Evolutionary conservation across 1,140 invertebrate genomes (phyloP), one percentile per base, ranked within the genome.

Genomic region (Brachionus asplanchnoidis): DNA sequence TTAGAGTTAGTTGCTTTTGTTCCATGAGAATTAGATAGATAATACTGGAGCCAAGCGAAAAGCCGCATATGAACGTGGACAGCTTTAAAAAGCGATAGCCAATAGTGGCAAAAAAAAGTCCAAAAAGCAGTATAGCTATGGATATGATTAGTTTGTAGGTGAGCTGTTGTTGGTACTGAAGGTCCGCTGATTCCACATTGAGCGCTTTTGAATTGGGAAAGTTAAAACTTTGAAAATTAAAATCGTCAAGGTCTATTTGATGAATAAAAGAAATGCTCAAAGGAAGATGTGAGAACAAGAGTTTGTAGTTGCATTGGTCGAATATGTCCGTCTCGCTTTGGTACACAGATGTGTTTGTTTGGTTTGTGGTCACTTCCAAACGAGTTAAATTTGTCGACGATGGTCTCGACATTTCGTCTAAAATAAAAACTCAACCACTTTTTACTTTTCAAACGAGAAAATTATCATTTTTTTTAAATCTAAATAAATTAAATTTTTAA

Each of bases 11-110:
- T 26, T 82, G 79, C 26, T 68, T 60, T 68, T 82, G 79, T 68
- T 82, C 79, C 17, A 42, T 82, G 40, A 82, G 53, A 28, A 82
- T 82, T 68, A 82, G 23, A 28, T 82, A 82, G 53, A 82, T 82
- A 68, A 82, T 82, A 68, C 79, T 82, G 32, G 79, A 60, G 79
- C 79, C 53, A 1, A 82, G 53, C n/a, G 50, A 42, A 44, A 82
- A 82, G 14, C 79, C 79, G 14, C 53, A 60, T 23, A 82, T 82
- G 26, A 82, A 82, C 23, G 79, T 82, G 20, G 53, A 65, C 8
- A 82, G 28, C 28, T 82, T 82, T 60, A 82, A 42, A 20, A 82
- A 68, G 7, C 79, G 79, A 11, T 82, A 82, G 40, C 79, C 79
- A 28, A 82, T 65, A 1, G 26, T 82, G 5, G 79, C 20, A 68